Base-by-base conservation (phyloP, 2,797 vertebrate species). In the Sebastes matsubarae region DNA sequence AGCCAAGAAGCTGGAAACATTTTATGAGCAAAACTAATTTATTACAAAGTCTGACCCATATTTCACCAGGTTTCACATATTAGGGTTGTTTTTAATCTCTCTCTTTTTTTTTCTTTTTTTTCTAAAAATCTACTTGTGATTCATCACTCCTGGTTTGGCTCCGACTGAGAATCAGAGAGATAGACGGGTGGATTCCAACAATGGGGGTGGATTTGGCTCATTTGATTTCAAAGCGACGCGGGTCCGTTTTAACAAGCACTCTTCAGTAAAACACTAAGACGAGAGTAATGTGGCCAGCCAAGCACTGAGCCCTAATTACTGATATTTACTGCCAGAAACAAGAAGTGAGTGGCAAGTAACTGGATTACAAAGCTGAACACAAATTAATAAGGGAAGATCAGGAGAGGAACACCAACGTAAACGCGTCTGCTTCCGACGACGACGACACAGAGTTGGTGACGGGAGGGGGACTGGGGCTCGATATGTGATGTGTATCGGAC, bases 161-260 rank as follows among this genome's bases (percentile, higher is more conserved):
- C n/a, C 7, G 66, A 24, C 30, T 6, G 22, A 22, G 73, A 75
- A 14, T 72, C 72, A 54, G 69, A 8, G 67, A 60, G 72, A 70
- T 29, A 79, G 73, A 87, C 24, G 55, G 69, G 34, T 61, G 58
- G 66, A 27, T 63, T 84, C 71, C 75, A 73, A 88, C 87, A 81
- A 82, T 52, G 70, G 66, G 78, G 83, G 80, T 22, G 84, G 84
- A 87, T 87, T 66, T 86, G 86, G 83, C 83, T 91, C 80, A 82
- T 90, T 92, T 88, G 63, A 75, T 85, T 72, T 87, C 77, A 88
- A 87, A 89, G 85, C 30, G n/a, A 78, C 61, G 10, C 77, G 29
- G 75, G 89, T 90, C 87, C 79, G 25, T 83, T 90, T 87, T 90
- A 93, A 93, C 88, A 82, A 93, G 91, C 84, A 2, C 81, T 80